Evolutionary conservation across 2,797 vertebrate genomes (phyloP).

Genomic region (Pterois miles): DNA sequence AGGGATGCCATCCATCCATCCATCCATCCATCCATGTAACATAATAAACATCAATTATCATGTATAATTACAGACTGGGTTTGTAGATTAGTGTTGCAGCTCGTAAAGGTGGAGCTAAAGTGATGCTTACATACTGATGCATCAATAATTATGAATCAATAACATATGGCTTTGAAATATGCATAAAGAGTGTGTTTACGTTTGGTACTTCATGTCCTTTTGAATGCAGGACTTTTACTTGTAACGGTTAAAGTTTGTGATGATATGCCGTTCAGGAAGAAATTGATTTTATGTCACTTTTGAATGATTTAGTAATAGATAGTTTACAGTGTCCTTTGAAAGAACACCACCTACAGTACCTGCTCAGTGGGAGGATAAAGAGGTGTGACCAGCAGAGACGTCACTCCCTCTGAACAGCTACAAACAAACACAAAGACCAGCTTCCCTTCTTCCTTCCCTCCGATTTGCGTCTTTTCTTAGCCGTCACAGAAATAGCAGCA

Average conservation of each 20-base stretch:
- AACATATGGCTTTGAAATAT: not conserved
- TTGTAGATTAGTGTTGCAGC: too few species aligned
- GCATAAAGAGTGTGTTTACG: not conserved
- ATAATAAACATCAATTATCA: too few species aligned
- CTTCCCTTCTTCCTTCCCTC: slow-evolving; percentile 4
- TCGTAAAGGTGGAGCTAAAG: too few species aligned
- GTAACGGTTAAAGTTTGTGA: too few species aligned
- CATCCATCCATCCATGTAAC: too few species aligned
- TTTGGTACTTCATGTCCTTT: not conserved
- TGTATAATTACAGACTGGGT: too few species aligned
- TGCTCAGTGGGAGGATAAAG: not conserved
- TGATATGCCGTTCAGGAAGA: too few species aligned
- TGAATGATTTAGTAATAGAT: not conserved
- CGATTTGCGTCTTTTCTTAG: slow-evolving; percentile 62
- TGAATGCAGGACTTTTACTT: not conserved
- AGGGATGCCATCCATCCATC: too few species aligned
- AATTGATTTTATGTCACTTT: not conserved
- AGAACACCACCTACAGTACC: not conserved
- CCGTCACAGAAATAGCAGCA: slow-evolving; percentile 80
- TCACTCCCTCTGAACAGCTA: slow-evolving; percentile 50
- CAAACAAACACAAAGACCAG: slow-evolving; percentile 9
- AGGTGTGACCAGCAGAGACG: slow-evolving; percentile 46
- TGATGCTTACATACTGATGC: not conserved
- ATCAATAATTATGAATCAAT: not conserved
- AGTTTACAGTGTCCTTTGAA: not conserved